Base-by-base conservation (phyloP, 2,797 vertebrate species). In the Tamandua tetradactyla region DNA sequence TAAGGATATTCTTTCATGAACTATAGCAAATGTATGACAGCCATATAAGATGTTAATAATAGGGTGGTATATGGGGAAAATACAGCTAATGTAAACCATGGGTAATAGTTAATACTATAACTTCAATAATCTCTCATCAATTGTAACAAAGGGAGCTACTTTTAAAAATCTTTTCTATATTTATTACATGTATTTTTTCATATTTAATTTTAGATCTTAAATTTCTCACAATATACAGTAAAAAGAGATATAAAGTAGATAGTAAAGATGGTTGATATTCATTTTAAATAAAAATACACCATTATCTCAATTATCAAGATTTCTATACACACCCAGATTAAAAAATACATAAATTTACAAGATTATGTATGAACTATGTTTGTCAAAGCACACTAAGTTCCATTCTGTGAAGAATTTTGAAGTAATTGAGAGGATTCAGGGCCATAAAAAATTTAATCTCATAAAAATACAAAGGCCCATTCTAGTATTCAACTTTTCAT, bases 171-270 rank as follows among this genome's bases (percentile, higher is more conserved):
- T 7, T 95, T 76, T 40, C 90, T 97, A 90, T 25, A 44, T 74
- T 82, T 42, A 68, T 37, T 94, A 68, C 4, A 95, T 85, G 5
- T 84, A 68, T 9, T 87, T 95, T 96, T 94, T 8, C 32, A 78
- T 30, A 82, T 72, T 89, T 32, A 32, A 94, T 97, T 97, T 95
- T 96, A 66, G 61, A 95, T n/a, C 66, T 95, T 72, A 91, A 93
- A 55, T 91, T 72, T 44, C 4, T 52, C 84, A 87, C 91, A 89
- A 92, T 61, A 64, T 42, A 7, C 1, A 6, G 9, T 82, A 82
- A 61, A 42, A 95, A 62, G 49, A 92, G 40, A 83, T 7, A 40
- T 27, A 91, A 94, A 85, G 79, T 95, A 95, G 97, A 91, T 68
- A 88, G 3, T 32, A 4, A 9, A 80, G 83, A 94, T 88, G 2